Evolutionary conservation across 2,113 vertebrate species (phyloP).

Genomic region (Ailurus styani): DNA sequence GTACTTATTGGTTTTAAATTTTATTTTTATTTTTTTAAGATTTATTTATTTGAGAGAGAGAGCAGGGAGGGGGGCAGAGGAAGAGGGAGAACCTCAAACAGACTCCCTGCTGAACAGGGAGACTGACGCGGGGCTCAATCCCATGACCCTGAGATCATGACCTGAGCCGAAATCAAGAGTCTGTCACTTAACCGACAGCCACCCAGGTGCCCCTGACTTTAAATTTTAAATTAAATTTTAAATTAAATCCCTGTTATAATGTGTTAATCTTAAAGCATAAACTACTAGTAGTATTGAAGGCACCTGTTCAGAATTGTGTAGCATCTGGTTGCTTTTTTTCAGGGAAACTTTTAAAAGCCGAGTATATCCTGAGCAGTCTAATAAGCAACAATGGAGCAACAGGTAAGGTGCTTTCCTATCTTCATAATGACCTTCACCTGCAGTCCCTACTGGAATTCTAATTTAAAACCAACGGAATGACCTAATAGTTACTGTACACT

Average conservation of each 20-base stretch:
- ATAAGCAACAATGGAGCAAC: slow-evolving; percentile 89
- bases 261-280: not conserved
- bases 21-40: not conserved
- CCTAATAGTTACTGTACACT: too few relatives aligned
- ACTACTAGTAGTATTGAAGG: not conserved
- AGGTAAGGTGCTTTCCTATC: slow-evolving; percentile 73
- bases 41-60: not conserved
- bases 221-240: too few relatives aligned
- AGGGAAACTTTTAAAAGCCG: slow-evolving; percentile 96
- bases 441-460: not conserved
- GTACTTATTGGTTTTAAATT: not conserved
- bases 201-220: not conserved
- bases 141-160: not conserved
- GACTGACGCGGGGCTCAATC: not conserved
- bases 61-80: not conserved
- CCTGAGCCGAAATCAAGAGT: not conserved
- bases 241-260: not conserved
- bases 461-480: not conserved
- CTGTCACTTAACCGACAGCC: not conserved
- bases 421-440: not conserved
- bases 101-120: not conserved
- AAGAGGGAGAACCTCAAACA: not conserved
- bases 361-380: slow-evolving; percentile 92
- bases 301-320: not conserved
- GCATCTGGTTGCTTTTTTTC: slow-evolving; percentile 38